phyloP scores from a whole-genome alignment of 2,797 vertebrate species.

The Microctenopoma lineatum region DNA sequence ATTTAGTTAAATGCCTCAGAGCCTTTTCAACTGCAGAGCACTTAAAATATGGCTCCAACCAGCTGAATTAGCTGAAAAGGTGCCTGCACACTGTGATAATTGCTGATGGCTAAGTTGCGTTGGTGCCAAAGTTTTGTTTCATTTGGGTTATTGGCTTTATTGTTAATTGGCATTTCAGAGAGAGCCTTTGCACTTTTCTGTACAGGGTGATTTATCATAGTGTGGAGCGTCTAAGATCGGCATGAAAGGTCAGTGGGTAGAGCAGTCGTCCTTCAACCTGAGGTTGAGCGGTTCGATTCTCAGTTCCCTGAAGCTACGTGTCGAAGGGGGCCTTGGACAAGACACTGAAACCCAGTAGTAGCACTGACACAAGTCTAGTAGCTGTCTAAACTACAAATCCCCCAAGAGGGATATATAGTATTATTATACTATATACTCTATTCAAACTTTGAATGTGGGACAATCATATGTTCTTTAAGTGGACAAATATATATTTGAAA shows the following conservation, averaged over 20 bases:
- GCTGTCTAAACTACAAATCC: no score
- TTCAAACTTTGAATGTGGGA: not conserved
- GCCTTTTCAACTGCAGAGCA: constrained; percentile 42
- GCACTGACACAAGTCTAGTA: no score
- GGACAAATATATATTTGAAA: not conserved
- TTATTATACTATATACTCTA: not conserved
- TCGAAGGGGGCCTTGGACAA: no score
- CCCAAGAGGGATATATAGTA: no score
- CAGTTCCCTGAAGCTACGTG: no score
- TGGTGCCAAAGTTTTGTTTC: constrained; percentile 21
- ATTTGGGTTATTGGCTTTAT: constrained; percentile 33
- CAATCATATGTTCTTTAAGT: not conserved
- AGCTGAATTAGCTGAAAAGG: constrained; percentile 47
- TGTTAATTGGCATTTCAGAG: constrained; percentile 13
- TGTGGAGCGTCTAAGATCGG: not conserved
- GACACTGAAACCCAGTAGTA: no score
- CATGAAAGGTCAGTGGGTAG: no score
- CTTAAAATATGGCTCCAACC: constrained; percentile 50
- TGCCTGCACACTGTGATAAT: constrained; percentile 41
- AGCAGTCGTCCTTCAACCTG: no score
- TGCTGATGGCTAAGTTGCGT: constrained; percentile 15
- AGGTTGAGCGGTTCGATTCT: no score
- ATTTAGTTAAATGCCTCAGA: constrained; percentile 50
- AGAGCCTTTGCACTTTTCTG: not conserved
- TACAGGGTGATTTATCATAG: not conserved